These are phyloP conservation scores for Diadumene lineata DNA, from an alignment of 92 coral and sea anemone genomes.

Conservation along the genomic window DNA sequence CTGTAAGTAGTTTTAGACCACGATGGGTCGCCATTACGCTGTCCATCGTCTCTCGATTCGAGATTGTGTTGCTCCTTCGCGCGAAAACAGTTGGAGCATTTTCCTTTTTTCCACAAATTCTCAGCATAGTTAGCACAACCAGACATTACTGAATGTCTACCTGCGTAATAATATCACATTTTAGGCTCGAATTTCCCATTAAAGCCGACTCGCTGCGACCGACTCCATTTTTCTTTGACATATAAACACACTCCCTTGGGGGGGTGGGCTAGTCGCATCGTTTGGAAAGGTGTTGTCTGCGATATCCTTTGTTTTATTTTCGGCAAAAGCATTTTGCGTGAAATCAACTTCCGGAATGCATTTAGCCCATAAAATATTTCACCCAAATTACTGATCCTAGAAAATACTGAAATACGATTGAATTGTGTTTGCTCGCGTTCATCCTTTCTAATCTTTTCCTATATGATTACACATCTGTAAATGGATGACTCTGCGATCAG, in stretches of 20 bases:
- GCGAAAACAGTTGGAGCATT: slow-evolving; percentile 86
- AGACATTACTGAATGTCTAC: slow-evolving; percentile 55
- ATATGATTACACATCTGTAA: background rate
- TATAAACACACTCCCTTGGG: slow-evolving; percentile 29
- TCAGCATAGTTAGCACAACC: slow-evolving; percentile 80
- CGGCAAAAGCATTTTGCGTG: background rate
- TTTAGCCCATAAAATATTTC: background rate
- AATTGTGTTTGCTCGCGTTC: background rate
- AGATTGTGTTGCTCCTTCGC: slow-evolving; percentile 51
- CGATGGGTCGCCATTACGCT: slow-evolving; percentile 15
- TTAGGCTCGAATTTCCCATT: slow-evolving; percentile 31
- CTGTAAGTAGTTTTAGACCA: background rate
- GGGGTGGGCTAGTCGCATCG: slow-evolving; percentile 31
- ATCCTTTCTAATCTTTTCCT: slow-evolving; percentile 8
- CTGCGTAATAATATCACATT: slow-evolving; percentile 27
- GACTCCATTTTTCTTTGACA: slow-evolving; percentile 36
- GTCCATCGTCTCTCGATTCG: slow-evolving; percentile 3
- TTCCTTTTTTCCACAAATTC: slow-evolving; percentile 86
- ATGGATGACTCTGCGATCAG: background rate
- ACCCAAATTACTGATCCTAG: background rate
- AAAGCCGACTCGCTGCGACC: background rate
- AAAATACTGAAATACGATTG: background rate
- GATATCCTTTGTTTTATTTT: background rate
- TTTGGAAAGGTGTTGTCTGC: slow-evolving; percentile 26
- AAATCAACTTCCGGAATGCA: slow-evolving; percentile 5